phyloP scores from a whole-genome alignment of 2,888 invertebrate species.

The Andrena trimmerana region DNA sequence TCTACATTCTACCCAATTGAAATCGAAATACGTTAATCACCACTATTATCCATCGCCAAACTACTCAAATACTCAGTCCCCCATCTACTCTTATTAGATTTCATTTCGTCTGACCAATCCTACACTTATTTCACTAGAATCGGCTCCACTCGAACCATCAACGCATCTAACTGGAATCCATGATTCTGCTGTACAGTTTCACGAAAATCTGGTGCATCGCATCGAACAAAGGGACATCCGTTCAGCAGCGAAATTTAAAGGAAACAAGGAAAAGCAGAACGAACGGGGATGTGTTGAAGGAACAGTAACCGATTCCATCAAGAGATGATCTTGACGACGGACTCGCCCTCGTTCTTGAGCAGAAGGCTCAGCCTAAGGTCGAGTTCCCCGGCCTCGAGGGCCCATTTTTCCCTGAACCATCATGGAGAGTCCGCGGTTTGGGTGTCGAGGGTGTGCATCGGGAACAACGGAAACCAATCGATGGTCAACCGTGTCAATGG shows the following conservation, averaged over 20 bases:
- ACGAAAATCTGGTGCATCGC: not conserved
- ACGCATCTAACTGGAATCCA: not conserved
- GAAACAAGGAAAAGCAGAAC: not conserved
- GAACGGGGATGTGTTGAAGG: not conserved
- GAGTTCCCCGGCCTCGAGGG: conserved; percentile 83
- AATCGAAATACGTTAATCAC: too few relatives aligned
- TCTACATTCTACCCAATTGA: too few relatives aligned
- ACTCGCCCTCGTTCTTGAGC: conserved; percentile 82
- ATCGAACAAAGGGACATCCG: not conserved
- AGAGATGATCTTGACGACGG: conserved; percentile 82
- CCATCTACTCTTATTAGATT: too few relatives aligned
- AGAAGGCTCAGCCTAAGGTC: conserved; percentile 82
- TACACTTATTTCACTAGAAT: too few relatives aligned
- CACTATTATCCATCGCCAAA: too few relatives aligned
- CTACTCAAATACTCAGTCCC: too few relatives aligned
- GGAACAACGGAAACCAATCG: conserved; percentile 97
- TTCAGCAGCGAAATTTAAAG: not conserved
- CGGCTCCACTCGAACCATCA: not conserved
- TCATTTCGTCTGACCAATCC: too few relatives aligned
- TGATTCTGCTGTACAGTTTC: not conserved
- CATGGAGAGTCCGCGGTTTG: conserved; percentile 88
- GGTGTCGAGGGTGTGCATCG: conserved; percentile 92
- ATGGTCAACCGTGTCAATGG: conserved; percentile 92
- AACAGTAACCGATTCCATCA: conserved; percentile 72
- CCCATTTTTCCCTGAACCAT: conserved; percentile 85